These are phyloP conservation scores for Blastobasis adustella DNA, from an alignment of 2,888 invertebrate genomes.

Conservation along the genomic window DNA sequence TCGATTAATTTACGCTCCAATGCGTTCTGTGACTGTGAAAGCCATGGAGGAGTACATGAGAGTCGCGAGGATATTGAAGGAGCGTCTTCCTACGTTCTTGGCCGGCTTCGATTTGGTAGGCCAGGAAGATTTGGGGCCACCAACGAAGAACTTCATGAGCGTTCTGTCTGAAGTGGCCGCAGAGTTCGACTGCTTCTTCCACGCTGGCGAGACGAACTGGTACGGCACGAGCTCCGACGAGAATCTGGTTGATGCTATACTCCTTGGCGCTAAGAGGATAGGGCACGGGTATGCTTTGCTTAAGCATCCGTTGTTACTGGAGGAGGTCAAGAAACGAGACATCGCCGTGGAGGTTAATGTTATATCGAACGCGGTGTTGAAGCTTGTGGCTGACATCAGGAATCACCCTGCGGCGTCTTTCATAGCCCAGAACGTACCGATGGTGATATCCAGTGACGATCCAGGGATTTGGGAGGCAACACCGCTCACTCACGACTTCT, in stretches of 20 bases:
- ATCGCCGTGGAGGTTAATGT: slow-evolving; percentile 87
- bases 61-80: slow-evolving; percentile 56
- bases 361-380: slow-evolving; percentile 84
- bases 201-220: slow-evolving; percentile 90
- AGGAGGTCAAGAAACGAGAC: slow-evolving; percentile 70
- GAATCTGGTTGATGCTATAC: slow-evolving; percentile 83
- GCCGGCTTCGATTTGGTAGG: slow-evolving; percentile 89
- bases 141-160: slow-evolving; percentile 74
- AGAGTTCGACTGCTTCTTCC: slow-evolving; percentile 80
- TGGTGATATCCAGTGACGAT: slow-evolving; percentile 86
- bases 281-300: slow-evolving; percentile 84
- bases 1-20: slow-evolving; percentile 81
- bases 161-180: slow-evolving; percentile 63
- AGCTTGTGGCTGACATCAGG: slow-evolving; percentile 80
- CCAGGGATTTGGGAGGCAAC: slow-evolving; percentile 85
- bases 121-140: slow-evolving; percentile 83
- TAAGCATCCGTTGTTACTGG: slow-evolving; percentile 81
- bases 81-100: slow-evolving; percentile 77
- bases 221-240: slow-evolving; percentile 78
- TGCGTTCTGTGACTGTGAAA: slow-evolving; percentile 53
- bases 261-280: slow-evolving; percentile 82
- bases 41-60: slow-evolving; percentile 63
- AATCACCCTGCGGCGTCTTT: slow-evolving; percentile 83
- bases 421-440: slow-evolving; percentile 79
- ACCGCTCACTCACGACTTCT: slow-evolving; percentile 82